Conservation (phyloP, 1,140 invertebrate genomes). For the Drosophila melanica region DNA sequence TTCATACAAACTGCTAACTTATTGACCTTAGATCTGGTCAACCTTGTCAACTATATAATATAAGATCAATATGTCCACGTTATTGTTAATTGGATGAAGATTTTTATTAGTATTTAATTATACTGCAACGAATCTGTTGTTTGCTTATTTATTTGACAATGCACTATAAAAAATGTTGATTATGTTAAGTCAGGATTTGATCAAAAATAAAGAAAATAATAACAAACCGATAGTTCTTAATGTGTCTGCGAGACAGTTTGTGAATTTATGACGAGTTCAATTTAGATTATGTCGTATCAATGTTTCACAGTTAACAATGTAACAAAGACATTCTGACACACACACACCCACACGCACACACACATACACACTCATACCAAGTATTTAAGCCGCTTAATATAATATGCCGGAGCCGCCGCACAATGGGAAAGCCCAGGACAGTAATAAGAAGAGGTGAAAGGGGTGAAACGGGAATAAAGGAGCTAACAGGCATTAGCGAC, state of each 20-base stretch:
- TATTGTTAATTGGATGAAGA: too few relatives aligned
- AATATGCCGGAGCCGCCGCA: conserved; percentile 26
- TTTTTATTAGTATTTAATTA: too few relatives aligned
- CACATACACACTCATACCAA: neutral
- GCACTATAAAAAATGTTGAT: too few relatives aligned
- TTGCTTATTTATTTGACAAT: too few relatives aligned
- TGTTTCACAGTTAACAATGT: conserved; percentile 17
- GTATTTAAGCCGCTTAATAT: conserved; percentile 42
- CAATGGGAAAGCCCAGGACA: conserved; percentile 20
- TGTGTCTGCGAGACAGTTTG: neutral
- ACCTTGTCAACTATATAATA: too few relatives aligned
- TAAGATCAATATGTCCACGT: too few relatives aligned
- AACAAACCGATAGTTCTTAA: neutral
- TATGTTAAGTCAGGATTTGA: too few relatives aligned
- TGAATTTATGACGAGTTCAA: neutral
- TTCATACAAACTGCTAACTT: too few relatives aligned
- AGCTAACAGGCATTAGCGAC: conserved; percentile 33
- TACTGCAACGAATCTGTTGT: too few relatives aligned
- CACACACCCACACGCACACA: conserved; percentile 2
- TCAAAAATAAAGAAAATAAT: too few relatives aligned
- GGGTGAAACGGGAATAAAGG: neutral
- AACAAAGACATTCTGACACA: conserved; percentile 14
- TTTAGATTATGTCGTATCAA: conserved; percentile 34
- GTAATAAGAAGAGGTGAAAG: neutral
- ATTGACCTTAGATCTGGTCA: too few relatives aligned